Evolutionary conservation across 2,113 vertebrate species (phyloP), one percentile per base, ranked within the genome.

Genomic region (Triplophysa rosa): DNA sequence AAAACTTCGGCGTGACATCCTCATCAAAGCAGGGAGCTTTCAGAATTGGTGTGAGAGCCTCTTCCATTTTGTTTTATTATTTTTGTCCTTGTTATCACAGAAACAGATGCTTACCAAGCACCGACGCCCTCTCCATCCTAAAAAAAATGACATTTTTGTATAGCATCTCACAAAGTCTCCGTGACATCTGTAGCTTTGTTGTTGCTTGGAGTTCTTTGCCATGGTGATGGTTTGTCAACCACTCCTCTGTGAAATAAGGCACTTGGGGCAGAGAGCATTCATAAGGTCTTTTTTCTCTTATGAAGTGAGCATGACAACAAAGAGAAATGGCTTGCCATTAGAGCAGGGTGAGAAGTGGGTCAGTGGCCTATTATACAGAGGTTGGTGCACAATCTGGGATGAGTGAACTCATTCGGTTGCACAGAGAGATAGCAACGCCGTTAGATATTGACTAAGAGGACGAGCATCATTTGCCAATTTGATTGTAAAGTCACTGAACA

Each of bases 141-240:
- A 83, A 68, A 68, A 52, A 73, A 78, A 69, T 54, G n/a, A 21
- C 10, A 16, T 9, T 52, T 7, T 80, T 47, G 17, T 40, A 23
- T 10, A 9, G 42, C 58, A 47, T 59, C 26, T 56, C 56, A 81
- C 23, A 56, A 37, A 81, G 86, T 83, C 88, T 84, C 80, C 77
- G 83, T 89, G 87, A 91, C 76, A 59, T 79, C 64, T 40, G 66
- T 84, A 88, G 89, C 90, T 89, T 91, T 87, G 81, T 89, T 84
- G 87, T 83, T 74, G 81, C 82, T 88, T 74, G 80, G 87, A 86
- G 86, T 86, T 82, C 69, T 42, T 77, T 82, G 88, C 87, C 85
- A 87, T 87, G 79, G 76, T 89, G 86, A 89, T 87, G 87, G 85
- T 77, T 78, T 81, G 83, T 87, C 86, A 80, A 58, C 67, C 58